Evolutionary conservation across 2,888 invertebrate species (phyloP), one percentile per base, ranked within the genome.

Genomic region (Dendrolimus pini): DNA sequence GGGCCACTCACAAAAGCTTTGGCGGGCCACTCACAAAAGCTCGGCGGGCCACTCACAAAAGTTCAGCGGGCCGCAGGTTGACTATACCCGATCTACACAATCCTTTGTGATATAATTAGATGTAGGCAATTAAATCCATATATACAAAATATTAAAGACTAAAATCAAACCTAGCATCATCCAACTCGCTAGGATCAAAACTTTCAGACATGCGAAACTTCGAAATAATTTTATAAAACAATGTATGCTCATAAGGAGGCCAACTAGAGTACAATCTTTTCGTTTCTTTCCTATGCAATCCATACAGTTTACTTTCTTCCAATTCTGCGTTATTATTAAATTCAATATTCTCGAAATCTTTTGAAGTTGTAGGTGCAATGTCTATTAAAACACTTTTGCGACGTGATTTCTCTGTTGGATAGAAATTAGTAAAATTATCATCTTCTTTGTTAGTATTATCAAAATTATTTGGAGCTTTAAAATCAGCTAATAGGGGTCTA

Each of bases 121-220:
- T 30, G 2, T 30, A 3, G 30, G 6, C 30, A 30, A 30, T 30
- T 30, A 6, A 30, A 30, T 30, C 30, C 30, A 30, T 52, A 41
- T 30, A 54, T 54, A 14, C 7, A 54, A 13, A 9, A 41, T 7
- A 7, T 56, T 63, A 70, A 18, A 67, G 55, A 54, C 60, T 63
- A 47, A 47, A 47, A 41, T 72, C 67, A 13, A 78, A 66, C 14
- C 65, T 68, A 0, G 67, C 62, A 7, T 66, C 59, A 2, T 82
- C 83, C 7, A 87, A 63, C 59, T 85, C 82, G 54, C 77, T 87
- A 0, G 82, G 75, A 71, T 91, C 89, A 54, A 91, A 89, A 61
- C 91, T 91, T 13, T 89, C 86, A 0, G 89, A 85, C 81, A 88
- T 83, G 56, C 87, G 77, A 62, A 89, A 91, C 58, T 87, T 81